Conservation (phyloP, 2,113 vertebrate species). For the Neomonachus schauinslandi region DNA sequence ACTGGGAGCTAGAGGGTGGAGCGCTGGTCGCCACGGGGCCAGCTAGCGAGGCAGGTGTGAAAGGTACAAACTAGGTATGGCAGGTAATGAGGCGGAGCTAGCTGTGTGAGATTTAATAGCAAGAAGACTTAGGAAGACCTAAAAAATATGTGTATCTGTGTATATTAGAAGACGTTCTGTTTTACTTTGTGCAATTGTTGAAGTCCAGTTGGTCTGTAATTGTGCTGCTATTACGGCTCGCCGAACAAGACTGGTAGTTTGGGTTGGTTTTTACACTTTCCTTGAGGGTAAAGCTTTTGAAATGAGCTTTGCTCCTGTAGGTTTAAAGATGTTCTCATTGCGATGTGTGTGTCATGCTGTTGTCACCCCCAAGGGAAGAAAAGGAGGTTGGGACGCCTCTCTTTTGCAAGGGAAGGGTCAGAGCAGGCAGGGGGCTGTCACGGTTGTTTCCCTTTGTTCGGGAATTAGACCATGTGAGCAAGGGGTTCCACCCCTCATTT, state of each 20-base stretch:
- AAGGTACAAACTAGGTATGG: background rate
- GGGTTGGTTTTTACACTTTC: slow-evolving; percentile 43
- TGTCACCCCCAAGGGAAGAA: slow-evolving; percentile 25
- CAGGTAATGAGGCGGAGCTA: background rate
- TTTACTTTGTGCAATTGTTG: slow-evolving; percentile 31
- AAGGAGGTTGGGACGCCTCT: slow-evolving; percentile 20
- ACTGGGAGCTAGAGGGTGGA: background rate
- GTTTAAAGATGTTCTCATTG: slow-evolving; percentile 47
- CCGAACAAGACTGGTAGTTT: background rate
- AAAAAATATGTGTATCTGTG: background rate
- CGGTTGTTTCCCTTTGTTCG: slow-evolving; percentile 73
- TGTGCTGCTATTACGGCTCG: background rate
- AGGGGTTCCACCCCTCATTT: slow-evolving; percentile 83
- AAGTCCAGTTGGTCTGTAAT: slow-evolving; percentile 42
- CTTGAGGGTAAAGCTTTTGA: slow-evolving; percentile 51
- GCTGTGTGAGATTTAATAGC: slow-evolving; percentile 32
- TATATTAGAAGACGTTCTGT: background rate
- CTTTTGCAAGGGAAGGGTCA: slow-evolving; percentile 54
- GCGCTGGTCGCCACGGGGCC: background rate
- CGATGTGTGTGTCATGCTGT: background rate
- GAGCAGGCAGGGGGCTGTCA: slow-evolving; percentile 56
- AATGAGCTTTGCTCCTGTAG: slow-evolving; percentile 54
- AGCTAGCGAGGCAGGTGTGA: background rate
- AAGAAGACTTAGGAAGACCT: slow-evolving; percentile 40
- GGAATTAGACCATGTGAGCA: slow-evolving; percentile 78